Conservation (phyloP, 2,113 vertebrate genomes). For the Atlantisia rogersi region DNA sequence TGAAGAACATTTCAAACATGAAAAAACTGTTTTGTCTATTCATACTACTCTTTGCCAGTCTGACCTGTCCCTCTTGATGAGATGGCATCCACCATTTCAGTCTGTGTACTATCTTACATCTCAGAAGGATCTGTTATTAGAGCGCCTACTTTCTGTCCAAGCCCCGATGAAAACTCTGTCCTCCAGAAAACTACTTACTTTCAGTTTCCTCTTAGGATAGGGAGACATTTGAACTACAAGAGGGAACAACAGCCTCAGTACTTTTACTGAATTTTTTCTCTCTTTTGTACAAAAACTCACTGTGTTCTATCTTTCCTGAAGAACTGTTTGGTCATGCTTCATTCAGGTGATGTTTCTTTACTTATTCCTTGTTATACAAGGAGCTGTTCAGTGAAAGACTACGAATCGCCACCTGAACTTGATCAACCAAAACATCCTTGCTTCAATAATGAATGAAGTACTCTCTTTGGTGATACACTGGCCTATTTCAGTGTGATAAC, state of each 20-base stretch:
- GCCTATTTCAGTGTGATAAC: background rate
- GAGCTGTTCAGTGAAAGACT: background rate
- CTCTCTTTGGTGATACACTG: background rate
- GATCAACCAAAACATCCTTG: background rate
- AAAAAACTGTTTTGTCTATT: background rate
- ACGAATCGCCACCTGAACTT: fast-evolving
- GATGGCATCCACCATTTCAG: background rate
- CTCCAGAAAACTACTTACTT: background rate
- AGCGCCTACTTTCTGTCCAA: background rate
- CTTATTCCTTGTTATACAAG: fast-evolving
- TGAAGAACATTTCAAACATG: background rate
- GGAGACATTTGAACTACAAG: background rate
- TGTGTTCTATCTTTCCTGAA: background rate
- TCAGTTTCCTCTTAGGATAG: background rate
- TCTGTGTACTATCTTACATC: background rate
- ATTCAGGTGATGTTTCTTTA: background rate
- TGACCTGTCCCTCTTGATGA: background rate
- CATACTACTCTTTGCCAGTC: background rate
- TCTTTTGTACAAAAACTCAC: background rate
- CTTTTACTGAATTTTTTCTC: background rate
- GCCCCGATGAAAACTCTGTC: background rate
- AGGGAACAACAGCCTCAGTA: fast-evolving
- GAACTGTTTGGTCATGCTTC: background rate
- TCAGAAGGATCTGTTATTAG: fast-evolving
- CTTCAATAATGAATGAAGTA: background rate